These are phyloP conservation scores for Heliconius sara DNA, from an alignment of 2,888 invertebrate genomes.

Conservation along the genomic window DNA sequence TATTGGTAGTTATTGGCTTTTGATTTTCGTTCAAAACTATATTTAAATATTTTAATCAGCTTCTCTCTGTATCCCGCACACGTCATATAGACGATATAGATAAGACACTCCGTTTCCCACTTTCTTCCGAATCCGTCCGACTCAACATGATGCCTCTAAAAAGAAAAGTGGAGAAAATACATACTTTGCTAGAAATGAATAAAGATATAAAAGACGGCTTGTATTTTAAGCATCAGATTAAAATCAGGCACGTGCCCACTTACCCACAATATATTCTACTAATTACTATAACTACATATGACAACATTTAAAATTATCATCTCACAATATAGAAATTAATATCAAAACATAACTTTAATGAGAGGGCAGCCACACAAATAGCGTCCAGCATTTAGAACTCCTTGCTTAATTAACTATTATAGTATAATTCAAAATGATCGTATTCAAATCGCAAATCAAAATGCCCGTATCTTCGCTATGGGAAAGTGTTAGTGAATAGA, in stretches of 20 bases:
- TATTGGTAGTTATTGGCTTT: too few relatives aligned
- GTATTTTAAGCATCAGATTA: too few relatives aligned
- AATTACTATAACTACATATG: neutral
- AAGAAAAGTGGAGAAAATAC: neutral
- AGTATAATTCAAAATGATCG: constrained; percentile 71
- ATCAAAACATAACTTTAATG: constrained; percentile 49
- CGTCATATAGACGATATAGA: too few relatives aligned
- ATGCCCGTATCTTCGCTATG: constrained; percentile 80
- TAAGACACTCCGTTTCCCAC: too few relatives aligned
- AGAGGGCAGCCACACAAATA: constrained; percentile 56
- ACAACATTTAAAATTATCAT: neutral
- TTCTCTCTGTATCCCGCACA: too few relatives aligned
- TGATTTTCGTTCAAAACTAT: neutral
- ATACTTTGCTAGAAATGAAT: neutral
- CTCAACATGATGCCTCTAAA: neutral
- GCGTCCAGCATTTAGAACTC: constrained; percentile 61
- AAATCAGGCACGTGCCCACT: neutral
- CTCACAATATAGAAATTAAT: neutral
- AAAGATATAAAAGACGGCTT: too few relatives aligned
- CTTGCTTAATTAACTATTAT: constrained; percentile 70
- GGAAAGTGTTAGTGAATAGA: constrained; percentile 78
- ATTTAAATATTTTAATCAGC: neutral
- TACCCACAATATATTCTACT: neutral
- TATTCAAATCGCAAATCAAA: constrained; percentile 81
- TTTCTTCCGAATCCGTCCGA: neutral